These are phyloP conservation scores for Vannuccia rotundouncinata DNA, from an alignment of 2,888 invertebrate genomes.

Conservation along the genomic window DNA sequence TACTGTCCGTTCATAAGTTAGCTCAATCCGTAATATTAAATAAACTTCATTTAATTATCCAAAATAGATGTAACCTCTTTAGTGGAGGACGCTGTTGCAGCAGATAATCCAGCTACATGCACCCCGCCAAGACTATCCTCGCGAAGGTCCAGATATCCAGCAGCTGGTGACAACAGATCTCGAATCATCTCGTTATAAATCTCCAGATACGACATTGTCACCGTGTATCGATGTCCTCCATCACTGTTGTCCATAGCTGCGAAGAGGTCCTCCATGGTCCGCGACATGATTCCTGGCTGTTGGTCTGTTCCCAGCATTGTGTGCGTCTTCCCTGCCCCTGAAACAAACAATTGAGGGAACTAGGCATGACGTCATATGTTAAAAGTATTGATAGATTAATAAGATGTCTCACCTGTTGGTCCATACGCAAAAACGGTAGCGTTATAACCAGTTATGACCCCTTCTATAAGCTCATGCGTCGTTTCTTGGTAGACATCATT, in stretches of 20 bases:
- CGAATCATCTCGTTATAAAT: slow-evolving; percentile 91
- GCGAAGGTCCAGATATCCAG: slow-evolving; percentile 75
- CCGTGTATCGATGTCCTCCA: slow-evolving; percentile 61
- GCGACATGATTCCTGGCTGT: slow-evolving; percentile 76
- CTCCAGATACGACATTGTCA: slow-evolving; percentile 79
- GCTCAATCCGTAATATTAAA: no score
- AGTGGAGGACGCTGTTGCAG: slow-evolving; percentile 75
- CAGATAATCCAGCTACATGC: slow-evolving; percentile 80
- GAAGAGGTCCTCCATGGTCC: slow-evolving; percentile 76
- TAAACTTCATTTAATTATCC: no score
- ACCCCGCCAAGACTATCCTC: slow-evolving; percentile 81
- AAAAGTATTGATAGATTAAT: not conserved
- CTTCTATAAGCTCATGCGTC: not conserved
- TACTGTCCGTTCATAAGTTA: no score
- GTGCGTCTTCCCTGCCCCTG: slow-evolving; percentile 79
- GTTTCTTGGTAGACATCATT: slow-evolving; percentile 4
- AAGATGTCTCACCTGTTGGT: slow-evolving; percentile 63
- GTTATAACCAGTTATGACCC: slow-evolving; percentile 66
- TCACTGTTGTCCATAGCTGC: slow-evolving; percentile 62
- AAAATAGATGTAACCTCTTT: no score
- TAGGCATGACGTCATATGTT: not conserved
- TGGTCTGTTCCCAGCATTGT: slow-evolving; percentile 71
- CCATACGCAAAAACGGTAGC: slow-evolving; percentile 94
- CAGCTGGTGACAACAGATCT: slow-evolving; percentile 73
- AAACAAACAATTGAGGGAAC: not conserved